Conservation (phyloP, 2,888 invertebrate genomes). For the Danaus chrysippus region DNA sequence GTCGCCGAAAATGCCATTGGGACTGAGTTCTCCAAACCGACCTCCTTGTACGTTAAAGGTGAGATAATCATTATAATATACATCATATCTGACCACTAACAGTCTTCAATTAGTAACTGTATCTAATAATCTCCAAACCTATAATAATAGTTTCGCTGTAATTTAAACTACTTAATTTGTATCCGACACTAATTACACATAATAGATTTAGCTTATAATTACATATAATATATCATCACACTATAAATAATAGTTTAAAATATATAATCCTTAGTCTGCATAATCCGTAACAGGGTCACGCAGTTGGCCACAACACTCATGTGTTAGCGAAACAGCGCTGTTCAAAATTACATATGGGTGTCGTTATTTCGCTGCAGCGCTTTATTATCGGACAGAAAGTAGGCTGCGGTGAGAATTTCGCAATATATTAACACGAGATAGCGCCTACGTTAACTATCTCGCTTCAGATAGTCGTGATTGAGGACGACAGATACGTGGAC, state of each 20-base stretch:
- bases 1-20: slow-evolving; percentile 96
- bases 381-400: slow-evolving; percentile 31
- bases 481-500: slow-evolving; percentile 5
- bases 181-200: too few species aligned
- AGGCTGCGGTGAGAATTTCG: slow-evolving; percentile 32
- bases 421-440: slow-evolving; percentile 37
- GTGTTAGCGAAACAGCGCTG: slow-evolving; percentile 28
- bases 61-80: slow-evolving; percentile 29
- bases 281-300: slow-evolving; percentile 28
- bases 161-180: too few species aligned
- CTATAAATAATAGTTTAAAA: not conserved
- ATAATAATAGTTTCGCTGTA: too few species aligned
- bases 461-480: slow-evolving; percentile 29
- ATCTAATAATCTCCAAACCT: not conserved
- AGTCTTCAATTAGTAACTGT: too few species aligned
- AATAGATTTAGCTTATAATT: not conserved
- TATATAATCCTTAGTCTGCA: slow-evolving; percentile 10
- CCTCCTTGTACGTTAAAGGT: slow-evolving; percentile 96
- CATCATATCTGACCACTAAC: too few species aligned
- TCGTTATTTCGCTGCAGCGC: slow-evolving; percentile 32
- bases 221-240: not conserved
- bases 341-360: slow-evolving; percentile 33
- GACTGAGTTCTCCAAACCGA: slow-evolving; percentile 94
- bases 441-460: slow-evolving; percentile 36
- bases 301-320: slow-evolving; percentile 27